Base-by-base conservation (phyloP, 2,797 vertebrate species). In the Acrocephalus scirpaceus region DNA sequence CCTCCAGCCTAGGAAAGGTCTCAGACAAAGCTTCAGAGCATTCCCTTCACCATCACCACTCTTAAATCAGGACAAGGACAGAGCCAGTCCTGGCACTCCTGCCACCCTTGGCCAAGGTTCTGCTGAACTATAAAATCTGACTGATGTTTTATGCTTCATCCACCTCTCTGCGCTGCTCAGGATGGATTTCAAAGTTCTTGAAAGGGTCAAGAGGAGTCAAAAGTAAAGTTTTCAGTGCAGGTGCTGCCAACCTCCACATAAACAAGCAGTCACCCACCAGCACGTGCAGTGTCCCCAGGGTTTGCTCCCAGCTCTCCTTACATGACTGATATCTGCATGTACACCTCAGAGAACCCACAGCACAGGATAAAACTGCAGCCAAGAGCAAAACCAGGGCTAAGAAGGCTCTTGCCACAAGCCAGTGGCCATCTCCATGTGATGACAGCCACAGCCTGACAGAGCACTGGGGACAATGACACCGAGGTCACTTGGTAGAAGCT, bases 371-470 rank as follows among this genome's bases (percentile, higher is more conserved):
- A 93, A 11, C 66, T 72, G 26, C 69, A 54, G 62, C 69, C 73
- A 88, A 50, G 50, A 86, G 86, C 65, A 77, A 70, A 78, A n/a
- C 1, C 73, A 89, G 58, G 67, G 47, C 62, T 78, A 54, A 44
- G 8, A 5, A 19, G 25, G 29, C 44, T 90, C 54, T 26, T 73
- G 67, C 44, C 77, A 62, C 26, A n/a, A 86, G 36, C 21, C 72
- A 51, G 29, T 98, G 0, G 98, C 98, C 99, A 99, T 98, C 97
- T 98, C 99, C 79, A 98, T 97, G 2, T 98, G 98, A 60, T 98
- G 0, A 99, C 98, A 16, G 98, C 98, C 51, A 99, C 98, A 26
- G 99, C 98, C 97, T 99, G 97, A 97, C 1, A 0, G 67, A 80
- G 62, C 50, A 18, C 51, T 22, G 29, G 60, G 80, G 90, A 81